These are phyloP conservation scores for Biston betularia DNA, from an alignment of 2,888 invertebrate genomes.

Conservation along the genomic window DNA sequence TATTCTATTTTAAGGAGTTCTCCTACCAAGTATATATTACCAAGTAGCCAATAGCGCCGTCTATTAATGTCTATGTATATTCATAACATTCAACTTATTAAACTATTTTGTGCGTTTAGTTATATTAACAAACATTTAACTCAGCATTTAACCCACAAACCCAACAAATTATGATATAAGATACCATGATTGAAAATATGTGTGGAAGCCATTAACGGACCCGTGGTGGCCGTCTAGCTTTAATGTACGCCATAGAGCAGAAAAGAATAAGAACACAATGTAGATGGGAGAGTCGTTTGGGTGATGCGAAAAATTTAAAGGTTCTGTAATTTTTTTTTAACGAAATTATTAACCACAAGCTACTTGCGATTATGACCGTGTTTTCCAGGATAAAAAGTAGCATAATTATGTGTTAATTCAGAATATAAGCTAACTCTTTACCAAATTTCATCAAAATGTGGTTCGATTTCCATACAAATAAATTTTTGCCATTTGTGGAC, in stretches of 20 bases:
- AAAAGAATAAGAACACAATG: background rate
- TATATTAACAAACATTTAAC: conserved; percentile 4
- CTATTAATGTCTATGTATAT: too few relatives aligned
- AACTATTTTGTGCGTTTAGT: background rate
- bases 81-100: background rate
- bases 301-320: background rate
- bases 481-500: too few relatives aligned
- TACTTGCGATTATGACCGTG: too few relatives aligned
- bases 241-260: conserved; percentile 62
- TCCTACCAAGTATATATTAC: too few relatives aligned
- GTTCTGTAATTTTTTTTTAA: background rate
- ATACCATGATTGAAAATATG: conserved; percentile 72
- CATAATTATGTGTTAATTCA: too few relatives aligned
- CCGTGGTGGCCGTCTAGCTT: conserved; percentile 56
- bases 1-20: too few relatives aligned
- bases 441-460: too few relatives aligned
- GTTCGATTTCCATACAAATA: too few relatives aligned
- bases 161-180: conserved; percentile 35
- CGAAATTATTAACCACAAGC: too few relatives aligned
- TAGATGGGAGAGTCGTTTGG: conserved; percentile 3
- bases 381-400: too few relatives aligned
- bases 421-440: too few relatives aligned
- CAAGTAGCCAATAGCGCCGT: too few relatives aligned
- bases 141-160: conserved; percentile 6
- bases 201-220: conserved; percentile 71